phyloP scores from a whole-genome alignment of 2,797 vertebrate species.

The Carapus acus region DNA sequence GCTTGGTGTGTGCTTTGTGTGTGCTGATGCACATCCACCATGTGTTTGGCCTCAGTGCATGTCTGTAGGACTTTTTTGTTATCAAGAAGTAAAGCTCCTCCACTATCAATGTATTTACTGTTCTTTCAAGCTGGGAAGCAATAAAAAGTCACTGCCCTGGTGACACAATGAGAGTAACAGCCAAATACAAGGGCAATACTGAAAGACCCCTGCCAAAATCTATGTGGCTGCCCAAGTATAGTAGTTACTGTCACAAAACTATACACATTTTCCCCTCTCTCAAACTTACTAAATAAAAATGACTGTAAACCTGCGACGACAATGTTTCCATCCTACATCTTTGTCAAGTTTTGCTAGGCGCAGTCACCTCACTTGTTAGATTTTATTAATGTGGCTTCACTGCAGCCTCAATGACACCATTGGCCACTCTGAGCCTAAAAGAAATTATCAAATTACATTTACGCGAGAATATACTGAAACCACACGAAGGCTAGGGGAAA shows the following conservation, averaged over 20 bases:
- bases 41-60: too few species aligned
- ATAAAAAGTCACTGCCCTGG: slow-evolving; percentile 59
- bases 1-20: not conserved
- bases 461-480: slow-evolving; percentile 6
- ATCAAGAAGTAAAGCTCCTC: slow-evolving; percentile 17
- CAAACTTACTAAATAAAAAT: too few species aligned
- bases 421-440: not conserved
- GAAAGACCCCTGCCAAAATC: slow-evolving; percentile 27
- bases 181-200: slow-evolving; percentile 44
- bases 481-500: slow-evolving; percentile 11
- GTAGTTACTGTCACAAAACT: not conserved
- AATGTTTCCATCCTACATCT: slow-evolving; percentile 1
- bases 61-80: slow-evolving; percentile 7
- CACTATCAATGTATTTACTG: slow-evolving; percentile 9
- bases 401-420: not conserved
- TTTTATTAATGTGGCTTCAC: not conserved
- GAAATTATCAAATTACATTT: not conserved
- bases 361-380: not conserved
- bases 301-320: not conserved
- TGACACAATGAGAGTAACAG: slow-evolving; percentile 32
- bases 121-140: slow-evolving; percentile 28
- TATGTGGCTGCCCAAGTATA: slow-evolving; percentile 7
- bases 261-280: not conserved
- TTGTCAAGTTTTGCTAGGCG: not conserved
- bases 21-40: too few species aligned